Conservation (phyloP, 1,140 invertebrate species). For the Streblospio benedicti region DNA sequence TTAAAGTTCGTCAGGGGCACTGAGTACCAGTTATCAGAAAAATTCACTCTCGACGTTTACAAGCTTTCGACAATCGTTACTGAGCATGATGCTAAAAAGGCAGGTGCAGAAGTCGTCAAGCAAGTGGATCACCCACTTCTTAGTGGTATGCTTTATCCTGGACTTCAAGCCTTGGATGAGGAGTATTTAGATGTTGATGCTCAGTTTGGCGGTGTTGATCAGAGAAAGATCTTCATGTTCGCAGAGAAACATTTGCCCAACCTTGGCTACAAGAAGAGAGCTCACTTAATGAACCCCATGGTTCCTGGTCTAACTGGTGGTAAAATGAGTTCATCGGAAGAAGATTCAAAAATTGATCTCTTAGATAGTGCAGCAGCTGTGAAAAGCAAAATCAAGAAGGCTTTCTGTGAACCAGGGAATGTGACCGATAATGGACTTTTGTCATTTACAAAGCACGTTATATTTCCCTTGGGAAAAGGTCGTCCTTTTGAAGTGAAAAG, state of each 20-base stretch:
- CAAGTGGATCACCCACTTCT: slow-evolving; percentile 91
- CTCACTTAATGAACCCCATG: slow-evolving; percentile 99
- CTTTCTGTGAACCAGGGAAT: slow-evolving; percentile 96
- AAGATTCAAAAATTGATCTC: slow-evolving; percentile 97
- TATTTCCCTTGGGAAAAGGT: slow-evolving; percentile 68
- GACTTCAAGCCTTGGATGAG: slow-evolving; percentile 84
- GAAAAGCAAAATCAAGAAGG: slow-evolving; percentile 92
- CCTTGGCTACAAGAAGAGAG: slow-evolving; percentile 82
- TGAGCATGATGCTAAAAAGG: slow-evolving; percentile 97
- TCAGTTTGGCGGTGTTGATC: slow-evolving; percentile 97
- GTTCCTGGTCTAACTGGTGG: slow-evolving; percentile 58
- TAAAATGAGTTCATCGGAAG: slow-evolving; percentile 99
- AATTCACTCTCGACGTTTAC: slow-evolving; percentile 97
- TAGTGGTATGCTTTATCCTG: slow-evolving; percentile 89
- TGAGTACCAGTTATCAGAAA: slow-evolving; percentile 78
- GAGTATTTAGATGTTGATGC: slow-evolving; percentile 96
- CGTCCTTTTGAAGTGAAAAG: slow-evolving; percentile 45
- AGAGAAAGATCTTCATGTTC: slow-evolving; percentile 98
- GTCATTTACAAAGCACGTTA: slow-evolving; percentile 88
- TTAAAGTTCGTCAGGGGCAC: slow-evolving; percentile 91
- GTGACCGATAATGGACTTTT: slow-evolving; percentile 89
- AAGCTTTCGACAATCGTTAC: slow-evolving; percentile 84
- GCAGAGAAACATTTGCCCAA: slow-evolving; percentile 93
- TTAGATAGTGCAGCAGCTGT: slow-evolving; percentile 77
- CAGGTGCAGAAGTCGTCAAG: slow-evolving; percentile 98